phyloP scores from a whole-genome alignment of 2,797 vertebrate species.

The Falco novaeseelandiae region DNA sequence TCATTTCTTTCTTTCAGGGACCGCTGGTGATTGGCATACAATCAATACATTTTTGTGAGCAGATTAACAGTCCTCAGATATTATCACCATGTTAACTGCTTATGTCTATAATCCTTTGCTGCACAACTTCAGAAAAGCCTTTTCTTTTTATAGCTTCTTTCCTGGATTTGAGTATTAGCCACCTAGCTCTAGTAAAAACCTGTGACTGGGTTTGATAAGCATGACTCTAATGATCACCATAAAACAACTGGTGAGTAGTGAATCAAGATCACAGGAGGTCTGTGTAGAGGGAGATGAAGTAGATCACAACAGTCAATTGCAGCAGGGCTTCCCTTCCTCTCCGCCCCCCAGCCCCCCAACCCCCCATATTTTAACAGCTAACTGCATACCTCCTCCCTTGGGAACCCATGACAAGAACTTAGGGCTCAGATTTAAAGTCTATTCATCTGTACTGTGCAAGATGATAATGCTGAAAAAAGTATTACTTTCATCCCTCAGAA shows the following conservation, averaged over 20 bases:
- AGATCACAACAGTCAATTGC: not conserved
- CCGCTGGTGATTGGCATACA: not conserved
- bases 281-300: not conserved
- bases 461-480: not conserved
- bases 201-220: not conserved
- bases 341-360: too few relatives aligned
- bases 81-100: not conserved
- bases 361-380: not conserved
- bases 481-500: not conserved
- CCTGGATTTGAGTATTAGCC: not conserved
- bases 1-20: not conserved
- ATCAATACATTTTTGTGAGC: not conserved
- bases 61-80: not conserved
- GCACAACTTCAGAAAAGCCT: not conserved
- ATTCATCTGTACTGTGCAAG: not conserved
- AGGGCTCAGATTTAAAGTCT: not conserved
- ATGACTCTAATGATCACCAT: not conserved
- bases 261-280: not conserved
- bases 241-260: not conserved
- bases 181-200: not conserved
- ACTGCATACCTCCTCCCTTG: not conserved
- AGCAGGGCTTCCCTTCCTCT: accelerated
- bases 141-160: not conserved
- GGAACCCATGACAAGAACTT: not conserved
- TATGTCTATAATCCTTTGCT: not conserved